Conservation (phyloP, 2,797 vertebrate genomes). For the Malurus splendens region DNA sequence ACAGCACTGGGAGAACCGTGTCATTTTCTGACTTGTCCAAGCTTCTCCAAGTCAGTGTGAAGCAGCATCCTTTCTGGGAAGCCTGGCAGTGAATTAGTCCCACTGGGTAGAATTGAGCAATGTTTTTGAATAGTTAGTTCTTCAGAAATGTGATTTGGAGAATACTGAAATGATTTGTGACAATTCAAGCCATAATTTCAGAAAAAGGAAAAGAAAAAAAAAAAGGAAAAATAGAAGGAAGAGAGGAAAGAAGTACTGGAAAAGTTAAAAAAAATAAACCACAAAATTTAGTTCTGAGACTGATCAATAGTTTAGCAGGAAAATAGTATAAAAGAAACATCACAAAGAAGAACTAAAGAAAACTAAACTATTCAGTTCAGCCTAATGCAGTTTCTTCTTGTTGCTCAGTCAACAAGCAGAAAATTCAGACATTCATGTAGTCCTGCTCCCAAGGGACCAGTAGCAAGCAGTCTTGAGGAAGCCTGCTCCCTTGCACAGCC, state of each 20-base stretch:
- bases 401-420: neutral
- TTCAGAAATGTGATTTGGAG: constrained; percentile 3
- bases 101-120: constrained; percentile 21
- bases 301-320: neutral
- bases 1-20: neutral
- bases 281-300: neutral
- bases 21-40: neutral
- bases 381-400: neutral
- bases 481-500: neutral
- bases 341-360: neutral
- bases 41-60: neutral
- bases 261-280: neutral
- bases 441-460: neutral
- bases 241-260: neutral
- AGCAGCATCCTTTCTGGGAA: neutral
- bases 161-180: neutral
- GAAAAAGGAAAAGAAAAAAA: neutral
- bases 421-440: neutral
- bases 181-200: neutral
- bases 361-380: neutral
- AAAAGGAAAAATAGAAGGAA: neutral
- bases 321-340: neutral
- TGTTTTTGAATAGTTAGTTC: constrained; percentile 11
- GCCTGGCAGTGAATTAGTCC: neutral
- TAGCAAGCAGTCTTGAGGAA: neutral